Conservation (phyloP, 64 coral and sea anemone species). For the Actinia equina region DNA sequence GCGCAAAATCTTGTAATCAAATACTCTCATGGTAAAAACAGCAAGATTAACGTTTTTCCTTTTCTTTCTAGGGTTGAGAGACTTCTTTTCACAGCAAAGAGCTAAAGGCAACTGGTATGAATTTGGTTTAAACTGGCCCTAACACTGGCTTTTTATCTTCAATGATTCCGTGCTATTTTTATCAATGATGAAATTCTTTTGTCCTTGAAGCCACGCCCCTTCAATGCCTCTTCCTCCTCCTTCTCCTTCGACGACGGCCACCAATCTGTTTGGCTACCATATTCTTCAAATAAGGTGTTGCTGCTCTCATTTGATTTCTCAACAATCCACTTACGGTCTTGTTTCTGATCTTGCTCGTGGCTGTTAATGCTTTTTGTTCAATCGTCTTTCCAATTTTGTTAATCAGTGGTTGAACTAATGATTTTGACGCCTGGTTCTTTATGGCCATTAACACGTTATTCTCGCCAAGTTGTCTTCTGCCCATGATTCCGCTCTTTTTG, state of each 20-base stretch:
- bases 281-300: constrained; percentile 6
- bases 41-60: background rate
- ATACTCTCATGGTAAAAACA: background rate
- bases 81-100: background rate
- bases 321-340: background rate
- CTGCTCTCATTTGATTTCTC: background rate
- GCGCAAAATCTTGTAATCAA: background rate
- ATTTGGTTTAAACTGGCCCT: background rate
- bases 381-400: background rate
- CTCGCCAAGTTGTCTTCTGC: background rate
- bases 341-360: background rate
- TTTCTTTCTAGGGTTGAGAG: background rate
- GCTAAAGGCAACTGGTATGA: background rate
- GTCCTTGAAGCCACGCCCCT: background rate
- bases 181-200: background rate
- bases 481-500: background rate
- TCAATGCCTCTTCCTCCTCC: background rate
- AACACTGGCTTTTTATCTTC: background rate
- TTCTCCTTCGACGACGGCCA: background rate
- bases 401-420: background rate
- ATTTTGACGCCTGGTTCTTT: background rate
- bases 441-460: background rate
- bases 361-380: background rate
- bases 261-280: background rate
- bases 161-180: background rate